Evolutionary conservation across 2,797 vertebrate species (phyloP).

Genomic region (Pterois miles): DNA sequence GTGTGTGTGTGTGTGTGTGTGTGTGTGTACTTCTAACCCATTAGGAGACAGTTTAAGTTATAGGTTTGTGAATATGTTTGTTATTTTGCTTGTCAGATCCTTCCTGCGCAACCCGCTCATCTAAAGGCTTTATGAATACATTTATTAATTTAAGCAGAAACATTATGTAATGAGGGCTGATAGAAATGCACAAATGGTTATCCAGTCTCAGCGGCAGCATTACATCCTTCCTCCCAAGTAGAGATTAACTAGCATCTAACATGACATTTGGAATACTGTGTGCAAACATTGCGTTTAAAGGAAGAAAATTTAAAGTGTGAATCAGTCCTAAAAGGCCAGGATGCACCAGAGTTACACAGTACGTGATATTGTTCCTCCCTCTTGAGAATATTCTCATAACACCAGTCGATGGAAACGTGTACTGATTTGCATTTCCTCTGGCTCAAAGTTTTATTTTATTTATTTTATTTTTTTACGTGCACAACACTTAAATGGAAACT

Average conservation of each 20-base stretch:
- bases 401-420: not conserved
- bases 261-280: conserved; percentile 8
- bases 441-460: not conserved
- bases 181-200: conserved; percentile 21
- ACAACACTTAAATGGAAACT: not conserved
- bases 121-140: conserved; percentile 22
- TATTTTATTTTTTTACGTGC: conserved; percentile 6
- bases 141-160: conserved; percentile 29
- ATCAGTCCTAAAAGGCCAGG: not conserved
- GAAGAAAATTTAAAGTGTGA: not conserved
- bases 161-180: conserved; percentile 23
- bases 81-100: not conserved
- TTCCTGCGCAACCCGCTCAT: conserved; percentile 23
- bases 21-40: not conserved
- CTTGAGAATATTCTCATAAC: not conserved
- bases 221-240: not conserved
- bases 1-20: not conserved
- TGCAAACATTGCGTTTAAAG: not conserved
- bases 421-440: conserved; percentile 9
- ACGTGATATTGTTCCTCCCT: not conserved
- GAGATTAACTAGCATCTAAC: not conserved
- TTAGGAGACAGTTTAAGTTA: not conserved
- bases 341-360: not conserved
- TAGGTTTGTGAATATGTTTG: not conserved
- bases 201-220: conserved; percentile 14